These are phyloP conservation scores for Patagioenas fasciata DNA, from an alignment of 2,113 vertebrate species.

Conservation along the genomic window DNA sequence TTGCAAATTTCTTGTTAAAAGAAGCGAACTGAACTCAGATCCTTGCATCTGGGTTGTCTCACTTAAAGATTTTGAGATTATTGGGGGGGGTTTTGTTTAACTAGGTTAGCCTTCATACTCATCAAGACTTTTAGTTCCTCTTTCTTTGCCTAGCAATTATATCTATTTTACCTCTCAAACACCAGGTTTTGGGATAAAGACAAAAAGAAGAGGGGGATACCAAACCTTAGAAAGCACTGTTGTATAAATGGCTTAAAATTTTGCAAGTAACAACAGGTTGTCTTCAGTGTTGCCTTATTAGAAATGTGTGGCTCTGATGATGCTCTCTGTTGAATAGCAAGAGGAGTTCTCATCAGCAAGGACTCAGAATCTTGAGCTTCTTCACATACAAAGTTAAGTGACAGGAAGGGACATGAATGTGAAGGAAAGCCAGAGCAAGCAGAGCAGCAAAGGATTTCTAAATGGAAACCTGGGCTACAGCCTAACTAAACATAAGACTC, in stretches of 20 bases:
- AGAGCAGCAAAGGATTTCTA: background rate
- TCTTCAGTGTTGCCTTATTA: background rate
- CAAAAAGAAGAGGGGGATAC: background rate
- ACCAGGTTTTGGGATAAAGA: background rate
- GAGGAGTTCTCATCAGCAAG: background rate
- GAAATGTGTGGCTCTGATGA: background rate
- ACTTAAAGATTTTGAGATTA: background rate
- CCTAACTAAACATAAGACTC: background rate
- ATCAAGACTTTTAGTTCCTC: background rate
- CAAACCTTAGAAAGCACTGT: background rate
- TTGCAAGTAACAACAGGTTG: background rate
- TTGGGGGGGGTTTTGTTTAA: background rate
- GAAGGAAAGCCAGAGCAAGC: background rate
- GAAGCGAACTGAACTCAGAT: background rate
- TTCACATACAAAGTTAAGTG: background rate
- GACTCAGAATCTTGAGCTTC: background rate
- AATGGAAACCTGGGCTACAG: background rate
- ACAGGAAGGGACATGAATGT: background rate
- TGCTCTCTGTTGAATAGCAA: background rate
- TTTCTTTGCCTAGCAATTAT: background rate
- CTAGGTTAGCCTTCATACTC: background rate
- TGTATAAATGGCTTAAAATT: background rate
- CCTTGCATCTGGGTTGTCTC: background rate
- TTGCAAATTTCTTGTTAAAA: background rate
- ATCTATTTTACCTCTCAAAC: background rate